Evolutionary conservation across 2,888 invertebrate species (phyloP), one percentile per base, ranked within the genome.

Genomic region (Ennomos fuscantarius): DNA sequence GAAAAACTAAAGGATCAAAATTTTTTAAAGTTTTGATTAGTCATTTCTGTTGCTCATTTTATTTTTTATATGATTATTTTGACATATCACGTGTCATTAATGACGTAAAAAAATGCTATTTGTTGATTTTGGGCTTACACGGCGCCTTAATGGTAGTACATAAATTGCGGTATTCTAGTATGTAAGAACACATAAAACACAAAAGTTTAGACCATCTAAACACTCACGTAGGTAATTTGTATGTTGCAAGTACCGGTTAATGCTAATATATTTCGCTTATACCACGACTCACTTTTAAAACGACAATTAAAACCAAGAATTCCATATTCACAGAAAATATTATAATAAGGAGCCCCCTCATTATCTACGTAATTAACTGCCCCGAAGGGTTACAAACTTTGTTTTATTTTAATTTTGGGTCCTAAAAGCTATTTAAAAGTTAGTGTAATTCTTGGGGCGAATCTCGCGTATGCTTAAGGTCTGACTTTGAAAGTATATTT

Each of bases 311-410:
- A 10, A 47, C 36, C 36, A 24, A 39, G 34, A 43, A 15, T 45
- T 52, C 34, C 44, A 52, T 34, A 43, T 32, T 50, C 35, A 37
- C 11, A 11, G 15, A 12, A 31, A 35, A 12, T n/a, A 8, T 24
- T 6, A 24, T 24, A 24, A 24, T 24, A 24, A 24, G 24, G 24
- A 24, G 24, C 24, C 24, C 31, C 36, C 60, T 63, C 61, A 62
- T 65, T 65, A 63, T 54, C 49, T 46, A n/a, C 54, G 40, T 60
- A 65, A 68, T 65, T 59, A 68, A 62, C 59, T 62, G 55, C 57
- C 46, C 9, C 46, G 12, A 44, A 12, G 47, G 41, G 37, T 43
- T 48, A 24, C 31, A 44, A 52, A 55, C 48, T 60, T 55, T 51
- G 36, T 45, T 60, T 55, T 45, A 34, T 44, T 50, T 55, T 8